These are phyloP conservation scores for Nephrotoma appendiculata DNA, from an alignment of 2,888 invertebrate species.

Conservation along the genomic window DNA sequence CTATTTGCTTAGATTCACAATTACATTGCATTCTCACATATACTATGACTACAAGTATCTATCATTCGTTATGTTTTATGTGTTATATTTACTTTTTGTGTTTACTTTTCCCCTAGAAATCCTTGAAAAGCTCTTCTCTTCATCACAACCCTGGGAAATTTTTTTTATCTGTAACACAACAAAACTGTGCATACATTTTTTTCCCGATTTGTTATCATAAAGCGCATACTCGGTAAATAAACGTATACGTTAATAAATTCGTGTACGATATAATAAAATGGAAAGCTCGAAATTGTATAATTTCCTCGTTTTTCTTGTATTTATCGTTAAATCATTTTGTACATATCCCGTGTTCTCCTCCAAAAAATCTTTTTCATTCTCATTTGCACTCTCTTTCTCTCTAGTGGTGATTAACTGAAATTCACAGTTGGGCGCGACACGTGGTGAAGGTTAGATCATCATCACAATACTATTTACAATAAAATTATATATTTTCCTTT, in stretches of 20 bases:
- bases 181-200: background rate
- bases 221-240: background rate
- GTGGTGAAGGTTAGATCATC: constrained; percentile 11
- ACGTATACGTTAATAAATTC: background rate
- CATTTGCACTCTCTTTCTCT: background rate
- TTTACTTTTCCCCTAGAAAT: background rate
- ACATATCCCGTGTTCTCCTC: background rate
- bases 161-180: background rate
- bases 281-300: background rate
- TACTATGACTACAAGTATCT: background rate
- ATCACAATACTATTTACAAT: background rate
- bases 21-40: background rate
- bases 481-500: background rate
- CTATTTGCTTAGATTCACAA: background rate
- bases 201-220: background rate
- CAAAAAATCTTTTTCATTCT: background rate
- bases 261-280: background rate
- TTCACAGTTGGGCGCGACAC: constrained; percentile 13
- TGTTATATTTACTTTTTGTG: background rate
- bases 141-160: constrained; percentile 1
- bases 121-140: constrained; percentile 1
- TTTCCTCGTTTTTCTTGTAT: background rate
- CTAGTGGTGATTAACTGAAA: constrained; percentile 7
- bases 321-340: background rate
- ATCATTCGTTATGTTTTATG: background rate